These are phyloP conservation scores for Lepidurus packardi DNA, from an alignment of 1,140 invertebrate species.

Conservation along the genomic window DNA sequence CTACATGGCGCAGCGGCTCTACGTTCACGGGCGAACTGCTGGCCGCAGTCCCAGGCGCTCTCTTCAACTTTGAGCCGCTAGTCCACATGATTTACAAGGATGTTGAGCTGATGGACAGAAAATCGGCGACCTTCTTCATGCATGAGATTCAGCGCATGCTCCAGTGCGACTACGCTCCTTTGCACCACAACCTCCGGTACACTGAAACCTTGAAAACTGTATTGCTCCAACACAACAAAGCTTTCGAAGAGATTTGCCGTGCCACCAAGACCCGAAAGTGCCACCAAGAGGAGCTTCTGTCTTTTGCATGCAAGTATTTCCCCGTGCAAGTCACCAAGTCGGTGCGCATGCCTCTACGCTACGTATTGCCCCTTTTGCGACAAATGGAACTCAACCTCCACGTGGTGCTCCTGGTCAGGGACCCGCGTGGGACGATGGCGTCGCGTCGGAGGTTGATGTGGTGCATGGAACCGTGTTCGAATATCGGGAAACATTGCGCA, in stretches of 20 bases:
- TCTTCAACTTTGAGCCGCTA: background rate
- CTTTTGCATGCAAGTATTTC: background rate
- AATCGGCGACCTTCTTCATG: background rate
- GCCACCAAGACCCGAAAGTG: background rate
- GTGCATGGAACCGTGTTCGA: background rate
- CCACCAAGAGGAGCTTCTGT: background rate
- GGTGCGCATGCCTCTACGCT: background rate
- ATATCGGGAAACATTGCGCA: background rate
- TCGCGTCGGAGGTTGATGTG: background rate
- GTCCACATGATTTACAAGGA: background rate
- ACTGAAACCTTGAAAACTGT: background rate
- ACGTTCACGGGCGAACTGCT: constrained; percentile 75
- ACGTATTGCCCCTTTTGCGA: background rate
- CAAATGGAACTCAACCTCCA: background rate
- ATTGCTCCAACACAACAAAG: background rate
- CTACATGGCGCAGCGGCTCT: constrained; percentile 77
- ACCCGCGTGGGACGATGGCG: constrained; percentile 12
- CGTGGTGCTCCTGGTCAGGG: constrained; percentile 23
- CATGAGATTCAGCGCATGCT: background rate
- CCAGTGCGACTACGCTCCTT: no score
- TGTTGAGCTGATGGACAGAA: background rate
- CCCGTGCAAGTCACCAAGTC: constrained; percentile 15
- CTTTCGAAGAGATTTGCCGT: background rate
- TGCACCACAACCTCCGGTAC: no score
- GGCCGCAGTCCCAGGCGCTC: background rate